phyloP scores from a whole-genome alignment of 2,888 invertebrate genomes.

The Zele albiditarsus region DNA sequence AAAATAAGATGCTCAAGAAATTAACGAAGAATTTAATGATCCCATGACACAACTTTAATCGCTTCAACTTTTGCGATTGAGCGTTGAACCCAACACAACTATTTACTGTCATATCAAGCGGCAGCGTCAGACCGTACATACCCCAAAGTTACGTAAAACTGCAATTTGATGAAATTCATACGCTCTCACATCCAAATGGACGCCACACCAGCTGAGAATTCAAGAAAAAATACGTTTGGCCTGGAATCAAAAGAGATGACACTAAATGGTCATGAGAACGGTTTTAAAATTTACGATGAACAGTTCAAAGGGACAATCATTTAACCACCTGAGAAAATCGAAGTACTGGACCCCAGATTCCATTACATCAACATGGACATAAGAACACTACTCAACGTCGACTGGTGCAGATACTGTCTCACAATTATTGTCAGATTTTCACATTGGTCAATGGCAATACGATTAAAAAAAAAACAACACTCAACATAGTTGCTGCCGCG shows the following conservation, averaged over 20 bases:
- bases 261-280: constrained; percentile 1
- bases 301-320: constrained; percentile 13
- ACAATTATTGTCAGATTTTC: no score
- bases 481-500: no score
- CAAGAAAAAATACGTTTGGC: constrained; percentile 8
- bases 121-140: constrained; percentile 2
- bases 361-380: no score
- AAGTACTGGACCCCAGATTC: no score
- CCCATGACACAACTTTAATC: not conserved
- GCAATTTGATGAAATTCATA: constrained; percentile 37
- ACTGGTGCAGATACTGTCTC: no score
- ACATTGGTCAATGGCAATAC: no score
- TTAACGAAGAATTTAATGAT: constrained; percentile 37
- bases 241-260: constrained; percentile 6
- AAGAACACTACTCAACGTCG: no score
- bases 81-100: constrained; percentile 23
- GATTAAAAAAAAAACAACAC: no score
- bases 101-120: constrained; percentile 48
- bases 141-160: constrained; percentile 41
- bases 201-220: not conserved
- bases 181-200: not conserved
- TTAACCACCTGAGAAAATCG: no score
- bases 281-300: not conserved
- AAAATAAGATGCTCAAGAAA: constrained; percentile 31
- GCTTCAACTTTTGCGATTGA: constrained; percentile 9